Base-by-base conservation (phyloP, 1,140 invertebrate genomes). In the Holcopasites calliopsidis region DNA sequence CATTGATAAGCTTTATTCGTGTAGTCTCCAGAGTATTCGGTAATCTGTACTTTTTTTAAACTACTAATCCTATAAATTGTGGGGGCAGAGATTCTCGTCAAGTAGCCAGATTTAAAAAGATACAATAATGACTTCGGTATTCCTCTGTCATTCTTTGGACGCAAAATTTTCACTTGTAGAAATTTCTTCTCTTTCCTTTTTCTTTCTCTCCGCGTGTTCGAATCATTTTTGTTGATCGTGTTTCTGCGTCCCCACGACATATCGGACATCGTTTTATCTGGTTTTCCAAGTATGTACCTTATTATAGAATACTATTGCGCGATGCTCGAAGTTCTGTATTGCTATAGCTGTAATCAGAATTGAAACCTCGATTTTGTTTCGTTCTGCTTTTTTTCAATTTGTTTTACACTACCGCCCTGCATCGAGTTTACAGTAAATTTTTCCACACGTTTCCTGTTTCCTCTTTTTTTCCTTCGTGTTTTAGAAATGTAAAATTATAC, bases 1-100 rank as follows among this genome's bases (percentile, higher is more conserved):
- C 84, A 90, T 88, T 89, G 88, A 88, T 88, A 90, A 89, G 88
- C 88, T 87, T 90, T 90, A 90, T 90, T 90, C 84, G 79, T 89
- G 88, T 88, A 88, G 85, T 87, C 88, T 86, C 85, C 85, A 86
- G 88, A 89, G 87, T 88, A 90, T 87, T 89, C 80, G 87, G 70
- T 89, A 87, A 87, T 86, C 85, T 77, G 80, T 87, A 86, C 86
- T 89, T 89, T 85, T n/a, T 77, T 84, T 57, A 52, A 72, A 54
- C 49, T 84, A 84, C 85, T 89, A 89, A 88, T 87, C 88, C 83
- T 87, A 89, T 85, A 84, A 87, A 85, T 85, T 77, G 57, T 82
- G 61, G 72, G 77, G 64, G 79, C 57, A 82, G 74, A 66, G 73
- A 57, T 72, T 80, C 40, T 71, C 13, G 35, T 80, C 61, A 47